Base-by-base conservation (phyloP, 2,113 vertebrate species). In the Brachyistius frenatus region DNA sequence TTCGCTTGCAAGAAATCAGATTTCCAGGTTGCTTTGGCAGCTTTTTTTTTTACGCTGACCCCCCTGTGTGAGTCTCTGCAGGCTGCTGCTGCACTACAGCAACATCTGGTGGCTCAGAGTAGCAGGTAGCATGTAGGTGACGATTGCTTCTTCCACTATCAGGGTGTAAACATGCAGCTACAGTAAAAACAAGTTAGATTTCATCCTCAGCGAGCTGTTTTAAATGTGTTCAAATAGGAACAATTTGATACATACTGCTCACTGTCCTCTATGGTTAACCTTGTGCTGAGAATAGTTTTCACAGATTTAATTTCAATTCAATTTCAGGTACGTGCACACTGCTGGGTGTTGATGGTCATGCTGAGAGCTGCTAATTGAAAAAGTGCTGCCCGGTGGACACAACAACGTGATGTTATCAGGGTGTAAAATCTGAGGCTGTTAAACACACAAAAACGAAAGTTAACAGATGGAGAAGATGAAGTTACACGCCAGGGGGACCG, bases 281-380 rank as follows among this genome's bases (percentile, higher is more conserved):
- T 65, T 41, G 1, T 73, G 39, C 41, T 41, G 14, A 39, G 7
- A 63, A 5, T 14, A 2, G 52, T 67, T n/a, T 16, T 37, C 37
- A 66, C 81, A 68, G 33, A 7, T 53, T 69, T 68, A 2, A 54
- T 68, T 53, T 35, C 7, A 1, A 41, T 68, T 83, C 58, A 69
- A 62, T 55, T 16, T 68, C 61, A 80, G 70, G 32, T 33, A 60
- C 31, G 56, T 35, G 61, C 55, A 81, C 65, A 7, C 79, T 3
- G 79, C 81, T 69, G 74, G 50, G 87, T 79, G 82, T 55, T 83
- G 66, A 72, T 64, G 71, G 56, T 47, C 70, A 16, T 44, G 65
- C 81, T 83, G 84, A 37, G 77, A 86, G 80, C 62, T 71, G 83
- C 81, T 89, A 91, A 91, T 90, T 89, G 87, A 90, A 90, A 90